phyloP scores from a whole-genome alignment of 2,797 vertebrate species.

The Aythya fuligula region DNA sequence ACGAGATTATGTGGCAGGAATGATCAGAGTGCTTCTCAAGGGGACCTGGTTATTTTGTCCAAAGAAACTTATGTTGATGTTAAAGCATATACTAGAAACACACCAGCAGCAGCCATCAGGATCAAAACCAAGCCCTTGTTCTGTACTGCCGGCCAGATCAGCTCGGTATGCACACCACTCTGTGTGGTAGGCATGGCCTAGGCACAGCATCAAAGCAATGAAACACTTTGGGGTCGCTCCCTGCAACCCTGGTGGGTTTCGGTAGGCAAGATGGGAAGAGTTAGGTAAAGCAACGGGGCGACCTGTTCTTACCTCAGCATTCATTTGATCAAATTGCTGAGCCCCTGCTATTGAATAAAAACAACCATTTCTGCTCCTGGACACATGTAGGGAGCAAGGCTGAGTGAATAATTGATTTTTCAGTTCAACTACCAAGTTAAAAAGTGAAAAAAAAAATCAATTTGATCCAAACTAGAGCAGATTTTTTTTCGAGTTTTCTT shows the following conservation, averaged over 20 bases:
- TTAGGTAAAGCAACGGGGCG: not conserved
- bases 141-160: not conserved
- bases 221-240: not conserved
- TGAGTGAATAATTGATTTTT: slow-evolving; percentile 60
- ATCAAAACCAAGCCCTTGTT: not conserved
- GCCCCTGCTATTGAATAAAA: not conserved
- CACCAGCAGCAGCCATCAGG: not conserved
- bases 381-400: slow-evolving; percentile 3
- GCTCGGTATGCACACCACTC: not conserved
- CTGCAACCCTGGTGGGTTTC: not conserved
- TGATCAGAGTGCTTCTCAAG: not conserved
- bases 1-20: not conserved
- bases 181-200: not conserved
- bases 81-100: not conserved
- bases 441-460: slow-evolving; percentile 24
- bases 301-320: not conserved
- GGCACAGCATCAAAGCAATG: not conserved
- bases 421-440: slow-evolving; percentile 45
- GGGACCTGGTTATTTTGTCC: not conserved
- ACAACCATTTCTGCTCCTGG: not conserved
- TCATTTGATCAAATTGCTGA: not conserved
- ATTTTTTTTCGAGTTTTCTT: slow-evolving; percentile 32
- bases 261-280: not conserved
- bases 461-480: slow-evolving; percentile 3
- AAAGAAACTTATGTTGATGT: not conserved